These are phyloP conservation scores for Melanotaenia pygmaea DNA, from an alignment of 2,797 vertebrate genomes.

Conservation along the genomic window DNA sequence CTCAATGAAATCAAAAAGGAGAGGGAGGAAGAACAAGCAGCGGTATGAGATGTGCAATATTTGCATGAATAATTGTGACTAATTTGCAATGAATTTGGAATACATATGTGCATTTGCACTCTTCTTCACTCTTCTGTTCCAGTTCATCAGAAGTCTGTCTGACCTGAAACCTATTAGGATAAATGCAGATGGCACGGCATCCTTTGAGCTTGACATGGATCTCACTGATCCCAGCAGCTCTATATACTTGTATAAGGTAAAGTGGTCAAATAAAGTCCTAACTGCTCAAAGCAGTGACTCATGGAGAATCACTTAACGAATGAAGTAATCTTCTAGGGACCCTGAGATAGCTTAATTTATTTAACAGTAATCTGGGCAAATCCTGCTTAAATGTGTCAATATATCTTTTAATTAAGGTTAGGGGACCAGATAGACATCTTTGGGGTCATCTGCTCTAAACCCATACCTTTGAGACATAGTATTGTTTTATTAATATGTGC, in stretches of 20 bases:
- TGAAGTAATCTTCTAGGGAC: not conserved
- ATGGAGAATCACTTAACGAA: not conserved
- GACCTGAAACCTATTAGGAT: constrained; percentile 83
- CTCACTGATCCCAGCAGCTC: constrained; percentile 83
- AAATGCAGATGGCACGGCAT: constrained; percentile 80
- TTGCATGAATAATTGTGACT: not conserved
- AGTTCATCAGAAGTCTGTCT: constrained; percentile 82
- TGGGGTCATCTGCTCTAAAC: not conserved
- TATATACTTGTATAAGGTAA: constrained; percentile 88
- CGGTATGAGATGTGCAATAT: constrained; percentile 69
- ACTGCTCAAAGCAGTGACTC: not conserved
- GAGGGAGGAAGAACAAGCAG: constrained; percentile 80
- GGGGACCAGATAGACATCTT: constrained; percentile 1
- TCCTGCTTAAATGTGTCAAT: not conserved
- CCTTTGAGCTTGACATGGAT: constrained; percentile 86
- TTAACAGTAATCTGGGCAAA: constrained; percentile 6
- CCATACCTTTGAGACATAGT: not conserved
- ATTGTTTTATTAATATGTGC: not conserved
- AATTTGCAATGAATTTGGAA: not conserved
- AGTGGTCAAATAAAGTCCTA: constrained; percentile 28
- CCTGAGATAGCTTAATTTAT: not conserved
- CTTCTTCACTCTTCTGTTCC: not conserved
- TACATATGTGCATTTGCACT: not conserved
- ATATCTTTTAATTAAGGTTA: not conserved
- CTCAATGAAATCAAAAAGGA: constrained; percentile 86